Evolutionary conservation across 2,797 vertebrate species (phyloP).

Genomic region (Poecilia gillii): DNA sequence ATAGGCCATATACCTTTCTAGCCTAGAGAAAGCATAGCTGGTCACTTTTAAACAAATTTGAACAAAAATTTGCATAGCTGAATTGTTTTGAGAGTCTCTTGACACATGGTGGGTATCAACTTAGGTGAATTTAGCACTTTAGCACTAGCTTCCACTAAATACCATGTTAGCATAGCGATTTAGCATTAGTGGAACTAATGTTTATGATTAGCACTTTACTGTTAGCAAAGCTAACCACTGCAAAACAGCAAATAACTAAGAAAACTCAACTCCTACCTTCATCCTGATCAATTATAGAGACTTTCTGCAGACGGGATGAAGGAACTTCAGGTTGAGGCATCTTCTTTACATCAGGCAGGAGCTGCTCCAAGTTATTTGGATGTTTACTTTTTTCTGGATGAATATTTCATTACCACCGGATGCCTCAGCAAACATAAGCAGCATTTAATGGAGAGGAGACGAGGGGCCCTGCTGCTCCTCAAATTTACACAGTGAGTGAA

Average conservation of each 20-base stretch:
- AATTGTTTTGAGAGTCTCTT: neutral
- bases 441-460: conserved; percentile 62
- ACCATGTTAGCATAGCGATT: too few species aligned
- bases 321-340: conserved; percentile 48
- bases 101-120: neutral
- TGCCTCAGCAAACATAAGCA: conserved; percentile 77
- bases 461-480: conserved; percentile 39
- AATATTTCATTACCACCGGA: conserved; percentile 81
- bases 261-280: neutral
- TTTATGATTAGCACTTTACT: neutral
- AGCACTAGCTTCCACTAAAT: too few species aligned
- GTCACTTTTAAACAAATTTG: too few species aligned
- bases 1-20: too few species aligned
- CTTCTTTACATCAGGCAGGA: conserved; percentile 47
- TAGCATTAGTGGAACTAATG: neutral
- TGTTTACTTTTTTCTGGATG: conserved; percentile 55
- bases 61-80: too few species aligned
- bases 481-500: conserved; percentile 37
- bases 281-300: conserved; percentile 2
- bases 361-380: conserved; percentile 71
- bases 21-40: too few species aligned
- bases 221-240: neutral
- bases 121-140: neutral
- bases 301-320: conserved; percentile 11
- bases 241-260: neutral